These are phyloP conservation scores for Sinocyclocheilus anshuiensis DNA, from an alignment of 2,113 vertebrate genomes.

Conservation along the genomic window DNA sequence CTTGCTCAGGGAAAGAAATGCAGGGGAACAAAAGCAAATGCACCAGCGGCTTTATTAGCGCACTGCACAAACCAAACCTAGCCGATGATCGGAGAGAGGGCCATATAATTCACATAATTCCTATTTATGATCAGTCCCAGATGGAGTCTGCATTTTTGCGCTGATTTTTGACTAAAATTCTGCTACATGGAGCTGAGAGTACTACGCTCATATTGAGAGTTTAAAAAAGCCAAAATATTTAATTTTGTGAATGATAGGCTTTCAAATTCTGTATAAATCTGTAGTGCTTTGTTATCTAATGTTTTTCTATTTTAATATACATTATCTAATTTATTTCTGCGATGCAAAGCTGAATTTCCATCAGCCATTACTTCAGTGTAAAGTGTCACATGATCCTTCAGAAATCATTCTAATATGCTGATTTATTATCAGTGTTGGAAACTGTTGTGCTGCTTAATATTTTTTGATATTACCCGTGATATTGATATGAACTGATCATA, in stretches of 20 bases:
- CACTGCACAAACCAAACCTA: slow-evolving; percentile 42
- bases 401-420: no score
- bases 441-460: no score
- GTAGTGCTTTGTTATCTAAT: not conserved
- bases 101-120: slow-evolving; percentile 40
- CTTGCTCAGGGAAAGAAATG: slow-evolving; percentile 47
- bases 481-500: no score
- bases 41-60: slow-evolving; percentile 56
- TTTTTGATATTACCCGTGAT: no score
- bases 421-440: no score
- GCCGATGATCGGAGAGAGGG: slow-evolving; percentile 38
- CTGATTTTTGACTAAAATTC: not conserved
- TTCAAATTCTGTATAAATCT: not conserved
- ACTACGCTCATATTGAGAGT: not conserved
- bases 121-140: not conserved
- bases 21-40: slow-evolving; percentile 58
- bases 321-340: no score
- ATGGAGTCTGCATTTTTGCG: not conserved
- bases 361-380: no score
- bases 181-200: no score
- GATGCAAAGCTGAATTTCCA: no score
- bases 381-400: no score
- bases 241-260: not conserved
- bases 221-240: not conserved
- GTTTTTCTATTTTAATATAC: no score